Conservation (phyloP, 1,140 invertebrate genomes). For the Drosophila ananassae region DNA sequence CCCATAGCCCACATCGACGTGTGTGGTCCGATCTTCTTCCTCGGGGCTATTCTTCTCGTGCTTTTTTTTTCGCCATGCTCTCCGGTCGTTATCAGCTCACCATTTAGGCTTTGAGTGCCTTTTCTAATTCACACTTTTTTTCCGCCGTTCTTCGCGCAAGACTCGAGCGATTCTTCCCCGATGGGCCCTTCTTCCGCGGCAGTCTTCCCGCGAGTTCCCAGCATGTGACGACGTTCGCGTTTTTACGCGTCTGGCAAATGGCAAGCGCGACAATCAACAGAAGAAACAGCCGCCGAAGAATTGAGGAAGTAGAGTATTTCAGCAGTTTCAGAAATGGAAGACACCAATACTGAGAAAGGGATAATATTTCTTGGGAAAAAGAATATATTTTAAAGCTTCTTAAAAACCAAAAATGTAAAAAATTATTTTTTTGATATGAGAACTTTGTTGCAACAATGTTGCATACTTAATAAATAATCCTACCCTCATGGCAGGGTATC, state of each 20-base stretch:
- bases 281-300: constrained; percentile 2
- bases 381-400: not conserved
- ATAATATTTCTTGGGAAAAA: not conserved
- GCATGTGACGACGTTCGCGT: constrained; percentile 57
- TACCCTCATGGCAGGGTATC: not conserved
- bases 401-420: not conserved
- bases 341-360: too few species aligned
- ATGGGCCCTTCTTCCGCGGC: constrained; percentile 6
- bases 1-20: constrained; percentile 16
- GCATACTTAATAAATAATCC: not conserved
- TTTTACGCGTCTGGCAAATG: constrained; percentile 42
- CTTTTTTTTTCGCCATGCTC: constrained; percentile 16
- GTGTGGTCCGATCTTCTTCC: constrained; percentile 45
- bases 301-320: constrained; percentile 6
- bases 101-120: constrained; percentile 80
- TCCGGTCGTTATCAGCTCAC: constrained; percentile 53
- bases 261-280: constrained; percentile 27
- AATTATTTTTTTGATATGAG: too few species aligned
- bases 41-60: constrained; percentile 18
- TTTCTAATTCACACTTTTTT: constrained; percentile 82
- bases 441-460: too few species aligned
- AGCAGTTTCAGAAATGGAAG: not conserved
- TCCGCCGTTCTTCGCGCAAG: not conserved
- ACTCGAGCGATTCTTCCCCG: constrained; percentile 33
- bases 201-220: constrained; percentile 17